phyloP scores from a whole-genome alignment of 2,797 vertebrate species.

The Chelonia mydas region DNA sequence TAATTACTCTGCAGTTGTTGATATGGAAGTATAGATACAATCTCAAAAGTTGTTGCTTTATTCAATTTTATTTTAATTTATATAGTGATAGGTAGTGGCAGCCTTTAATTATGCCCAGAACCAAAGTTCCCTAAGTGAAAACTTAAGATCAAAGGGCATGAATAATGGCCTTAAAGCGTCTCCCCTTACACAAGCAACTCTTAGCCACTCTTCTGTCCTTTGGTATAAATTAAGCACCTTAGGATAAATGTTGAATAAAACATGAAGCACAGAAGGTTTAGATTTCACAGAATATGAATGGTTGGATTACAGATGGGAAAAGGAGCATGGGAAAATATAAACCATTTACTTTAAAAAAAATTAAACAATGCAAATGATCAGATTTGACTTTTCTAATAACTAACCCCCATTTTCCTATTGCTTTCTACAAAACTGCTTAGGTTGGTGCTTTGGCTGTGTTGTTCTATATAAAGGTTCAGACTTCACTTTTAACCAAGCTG shows the following conservation, averaged over 20 bases:
- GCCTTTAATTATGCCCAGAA: conserved; percentile 62
- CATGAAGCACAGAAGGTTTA: conserved; percentile 72
- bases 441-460: conserved; percentile 37
- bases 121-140: conserved; percentile 64
- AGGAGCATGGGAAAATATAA: conserved; percentile 69
- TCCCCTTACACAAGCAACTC: conserved; percentile 64
- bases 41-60: conserved; percentile 44
- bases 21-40: neutral
- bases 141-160: conserved; percentile 67
- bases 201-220: conserved; percentile 64
- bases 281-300: conserved; percentile 70
- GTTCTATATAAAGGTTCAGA: conserved; percentile 30
- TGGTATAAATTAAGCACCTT: conserved; percentile 75
- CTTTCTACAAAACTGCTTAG: conserved; percentile 23
- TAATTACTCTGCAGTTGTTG: conserved; percentile 31
- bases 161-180: conserved; percentile 68
- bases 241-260: conserved; percentile 72
- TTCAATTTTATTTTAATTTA: conserved; percentile 62
- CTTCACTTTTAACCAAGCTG: conserved; percentile 39
- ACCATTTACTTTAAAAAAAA: conserved; percentile 49
- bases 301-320: conserved; percentile 70
- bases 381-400: conserved; percentile 14
- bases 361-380: conserved; percentile 49
- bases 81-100: conserved; percentile 60
- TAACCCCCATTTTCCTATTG: neutral